Conservation (phyloP, 64 coral and sea anemone species). For the Stichodactyla mertensii region DNA sequence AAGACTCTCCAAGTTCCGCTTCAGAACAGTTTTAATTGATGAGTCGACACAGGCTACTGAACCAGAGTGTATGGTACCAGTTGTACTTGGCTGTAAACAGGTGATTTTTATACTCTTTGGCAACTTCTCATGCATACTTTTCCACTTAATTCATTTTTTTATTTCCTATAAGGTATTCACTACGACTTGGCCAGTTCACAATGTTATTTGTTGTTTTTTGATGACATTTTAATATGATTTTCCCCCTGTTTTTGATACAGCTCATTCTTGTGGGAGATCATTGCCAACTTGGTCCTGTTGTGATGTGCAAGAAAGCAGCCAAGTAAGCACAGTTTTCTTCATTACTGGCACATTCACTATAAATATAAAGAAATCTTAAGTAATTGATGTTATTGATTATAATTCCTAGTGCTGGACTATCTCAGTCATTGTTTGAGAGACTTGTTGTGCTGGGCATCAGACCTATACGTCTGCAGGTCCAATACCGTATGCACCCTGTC, state of each 20-base stretch:
- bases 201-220: background rate
- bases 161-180: too few species aligned
- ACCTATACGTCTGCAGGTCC: slow-evolving; percentile 92
- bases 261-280: slow-evolving; percentile 99
- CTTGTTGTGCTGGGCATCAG: slow-evolving; percentile 94
- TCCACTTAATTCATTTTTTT: too few species aligned
- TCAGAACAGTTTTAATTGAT: slow-evolving; percentile 93
- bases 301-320: slow-evolving; percentile 99
- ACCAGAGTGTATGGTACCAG: slow-evolving; percentile 99
- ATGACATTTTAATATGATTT: background rate
- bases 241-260: slow-evolving; percentile 24
- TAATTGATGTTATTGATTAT: background rate
- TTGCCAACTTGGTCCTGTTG: slow-evolving; percentile 94
- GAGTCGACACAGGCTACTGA: slow-evolving; percentile 98
- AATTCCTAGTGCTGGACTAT: slow-evolving; percentile 86
- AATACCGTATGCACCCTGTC: slow-evolving; percentile 97
- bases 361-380: background rate
- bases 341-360: background rate
- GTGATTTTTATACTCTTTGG: slow-evolving; percentile 3
- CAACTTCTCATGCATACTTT: too few species aligned
- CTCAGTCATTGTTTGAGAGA: slow-evolving; percentile 98
- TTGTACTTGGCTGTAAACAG: slow-evolving; percentile 93
- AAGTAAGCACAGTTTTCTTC: slow-evolving; percentile 56
- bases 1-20: slow-evolving; percentile 94
- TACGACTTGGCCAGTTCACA: background rate